Evolutionary conservation across 2,888 invertebrate genomes (phyloP), one percentile per base, ranked within the genome.

Genomic region (Ametastegia equiseti): DNA sequence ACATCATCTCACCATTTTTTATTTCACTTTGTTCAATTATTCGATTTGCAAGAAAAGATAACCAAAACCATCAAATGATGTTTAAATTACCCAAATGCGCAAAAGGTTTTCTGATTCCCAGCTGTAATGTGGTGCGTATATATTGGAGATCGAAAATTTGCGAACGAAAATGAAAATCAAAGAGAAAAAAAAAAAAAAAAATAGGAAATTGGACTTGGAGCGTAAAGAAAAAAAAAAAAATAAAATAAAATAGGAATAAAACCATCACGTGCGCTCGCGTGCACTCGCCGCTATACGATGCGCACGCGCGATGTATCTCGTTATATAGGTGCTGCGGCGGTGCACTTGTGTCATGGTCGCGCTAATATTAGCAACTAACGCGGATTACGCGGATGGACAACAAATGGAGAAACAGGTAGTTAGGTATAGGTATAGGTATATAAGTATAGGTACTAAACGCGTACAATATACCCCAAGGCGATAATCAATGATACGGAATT

Each of bases 281-380:
- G n/a, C n/a, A n/a, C n/a, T n/a, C n/a, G n/a, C n/a, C n/a, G n/a
- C n/a, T n/a, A n/a, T n/a, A n/a, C 23, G 19, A 23, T 23, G 54
- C 54, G 54, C 86, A 85, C 85, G 86, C 85, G 84, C 54, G 11
- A n/a, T 47, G n/a, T 30, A 6, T 71, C 45, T 39, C 39, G 54
- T 54, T 54, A 23, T 67, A 19, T 15, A 27, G 81, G 85, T 86
- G 86, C 57, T 80, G 80, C 65, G 81, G 81, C 89, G 86, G 85
- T 82, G 87, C 88, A 78, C 78, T 78, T 88, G 89, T 91, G 91
- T 91, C 91, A 91, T 87, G 91, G 91, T 90, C 91, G 90, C 90
- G 90, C 90, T 91, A 91, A 90, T 91, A 91, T 91, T 91, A 91
- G 91, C 90, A 87, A 88, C 88, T 89, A 88, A 90, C 87, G n/a